Base-by-base conservation (phyloP, 2,113 vertebrate genomes). In the Kobus ellipsiprymnus region DNA sequence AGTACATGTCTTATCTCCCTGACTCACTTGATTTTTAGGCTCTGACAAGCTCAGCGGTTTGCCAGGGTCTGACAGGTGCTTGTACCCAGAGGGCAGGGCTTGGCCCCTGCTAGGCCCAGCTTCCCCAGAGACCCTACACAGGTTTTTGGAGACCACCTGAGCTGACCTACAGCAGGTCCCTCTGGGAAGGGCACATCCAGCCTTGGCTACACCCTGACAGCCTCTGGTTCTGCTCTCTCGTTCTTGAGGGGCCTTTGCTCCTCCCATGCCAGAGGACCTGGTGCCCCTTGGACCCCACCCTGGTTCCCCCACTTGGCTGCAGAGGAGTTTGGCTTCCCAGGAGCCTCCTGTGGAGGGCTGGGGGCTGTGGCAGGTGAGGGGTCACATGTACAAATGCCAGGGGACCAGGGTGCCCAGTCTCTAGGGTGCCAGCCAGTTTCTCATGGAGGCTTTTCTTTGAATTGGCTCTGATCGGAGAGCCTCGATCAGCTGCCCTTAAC, bases 1-100 rank as follows among this genome's bases (percentile, higher is more conserved):
- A 17, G 7, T 13, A 10, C 13, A 5, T 14, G 62, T 62, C 91
- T 87, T 96, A 94, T 94, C 91, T 87, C 60, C 30, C 6, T 85
- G 84, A 96, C 85, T 95, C 92, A 96, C 36, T 57, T 36, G 57
- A 7, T 81, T 80, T 87, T 94, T 93, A 92, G 86, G 92, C 87
- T 97, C 95, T 74, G 52, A 90, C 91, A 90, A 95, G 80, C 46
- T 36, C 23, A 40, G 21, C 14, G 74, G 83, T 92, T 87, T 78
- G 87, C 54, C 55, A 40, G 50, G 55, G 27, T 80, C 88, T 94
- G 90, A 60, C 84, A 92, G 90, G 71, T 60, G 83, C 64, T 59
- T 21, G 36, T 13, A 16, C 84, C 78, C 29, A 4, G 77, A 77
- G 62, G 90, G 57, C 64, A 95, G 77, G 89, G 77, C 46, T 85